These are phyloP conservation scores for Apostichopus californicus DNA, from an alignment of 35 echinoderm and acorn worm genomes.

Conservation along the genomic window DNA sequence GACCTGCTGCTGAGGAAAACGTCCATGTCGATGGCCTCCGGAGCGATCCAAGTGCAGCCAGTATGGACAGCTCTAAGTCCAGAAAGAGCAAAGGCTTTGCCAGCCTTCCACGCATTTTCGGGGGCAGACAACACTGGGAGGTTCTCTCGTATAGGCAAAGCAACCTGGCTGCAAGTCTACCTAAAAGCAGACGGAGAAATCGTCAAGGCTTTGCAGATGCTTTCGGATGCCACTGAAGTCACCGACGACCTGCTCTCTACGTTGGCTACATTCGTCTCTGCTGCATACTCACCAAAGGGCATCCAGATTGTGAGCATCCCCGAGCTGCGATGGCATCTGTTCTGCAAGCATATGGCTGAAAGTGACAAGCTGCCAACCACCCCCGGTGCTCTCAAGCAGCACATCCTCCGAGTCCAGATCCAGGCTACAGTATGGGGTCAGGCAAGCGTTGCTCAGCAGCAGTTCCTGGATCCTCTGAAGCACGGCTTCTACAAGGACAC, in stretches of 20 bases:
- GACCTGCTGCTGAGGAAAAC: too few relatives aligned
- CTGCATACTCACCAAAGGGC: background rate
- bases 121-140: slow-evolving; percentile 27
- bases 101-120: slow-evolving; percentile 24
- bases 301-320: background rate
- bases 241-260: slow-evolving; percentile 14
- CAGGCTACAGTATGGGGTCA: background rate
- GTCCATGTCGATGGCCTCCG: background rate
- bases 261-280: slow-evolving; percentile 37
- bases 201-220: slow-evolving; percentile 2
- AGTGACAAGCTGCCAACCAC: slow-evolving; percentile 9
- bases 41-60: too few relatives aligned
- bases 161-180: background rate
- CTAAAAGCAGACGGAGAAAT: background rate
- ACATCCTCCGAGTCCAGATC: background rate
- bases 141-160: too few relatives aligned
- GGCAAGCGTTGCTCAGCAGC: background rate
- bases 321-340: slow-evolving; percentile 25
- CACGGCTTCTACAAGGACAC: background rate
- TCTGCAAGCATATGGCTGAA: too few relatives aligned
- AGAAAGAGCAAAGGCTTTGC: background rate
- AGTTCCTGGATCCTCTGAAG: slow-evolving; percentile 20
- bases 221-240: background rate
- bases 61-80: too few relatives aligned
- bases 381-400: slow-evolving; percentile 1